A percentile compares a stretch with the other conserved stretches of the same genome.
Conservation (phyloP, 2,797 vertebrate genomes). For the Sus cebifrons region DNA sequence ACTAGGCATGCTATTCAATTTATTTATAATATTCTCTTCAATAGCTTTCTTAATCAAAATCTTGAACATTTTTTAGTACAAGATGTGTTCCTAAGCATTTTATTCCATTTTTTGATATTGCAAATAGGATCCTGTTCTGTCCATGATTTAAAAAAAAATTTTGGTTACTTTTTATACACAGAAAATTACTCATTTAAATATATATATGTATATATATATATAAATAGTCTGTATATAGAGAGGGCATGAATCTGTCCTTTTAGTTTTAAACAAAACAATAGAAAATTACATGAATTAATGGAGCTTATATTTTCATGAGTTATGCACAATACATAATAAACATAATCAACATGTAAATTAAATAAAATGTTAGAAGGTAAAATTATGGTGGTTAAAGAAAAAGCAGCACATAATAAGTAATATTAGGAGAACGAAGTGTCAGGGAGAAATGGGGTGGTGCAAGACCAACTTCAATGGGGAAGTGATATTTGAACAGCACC, state of each 20-base stretch:
- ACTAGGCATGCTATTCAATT: background rate
- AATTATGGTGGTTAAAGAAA: background rate
- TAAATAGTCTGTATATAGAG: too few species aligned
- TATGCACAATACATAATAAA: background rate
- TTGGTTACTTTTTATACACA: background rate
- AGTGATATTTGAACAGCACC: background rate
- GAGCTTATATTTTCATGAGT: background rate
- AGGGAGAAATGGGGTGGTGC: background rate
- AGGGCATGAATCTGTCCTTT: background rate
- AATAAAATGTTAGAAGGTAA: background rate
- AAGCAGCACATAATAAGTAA: background rate
- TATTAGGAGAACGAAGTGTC: background rate
- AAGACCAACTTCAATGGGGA: background rate
- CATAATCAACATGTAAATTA: background rate
- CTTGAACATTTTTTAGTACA: background rate
- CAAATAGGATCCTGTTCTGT: background rate
- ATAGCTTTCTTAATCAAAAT: background rate
- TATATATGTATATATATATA: background rate
- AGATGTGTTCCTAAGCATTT: background rate
- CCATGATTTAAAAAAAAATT: background rate
- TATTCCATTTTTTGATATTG: background rate
- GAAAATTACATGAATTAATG: background rate
- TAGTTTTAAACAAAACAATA: background rate
- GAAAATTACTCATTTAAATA: background rate
- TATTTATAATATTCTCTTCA: background rate